Conservation (phyloP, 2,888 invertebrate genomes). For the Orthonevra nobilis region DNA sequence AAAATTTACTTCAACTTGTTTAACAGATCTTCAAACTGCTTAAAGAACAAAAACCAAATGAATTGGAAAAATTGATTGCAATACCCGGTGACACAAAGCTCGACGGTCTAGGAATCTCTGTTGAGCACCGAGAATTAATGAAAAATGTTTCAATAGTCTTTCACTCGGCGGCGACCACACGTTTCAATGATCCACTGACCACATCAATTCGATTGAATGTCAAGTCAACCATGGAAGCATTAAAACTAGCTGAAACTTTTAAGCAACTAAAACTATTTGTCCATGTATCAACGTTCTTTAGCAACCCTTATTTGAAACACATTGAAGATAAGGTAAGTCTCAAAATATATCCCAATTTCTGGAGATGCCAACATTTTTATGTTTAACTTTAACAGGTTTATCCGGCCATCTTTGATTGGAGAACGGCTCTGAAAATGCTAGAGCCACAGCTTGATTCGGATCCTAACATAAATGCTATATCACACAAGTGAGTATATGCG, state of each 20-base stretch:
- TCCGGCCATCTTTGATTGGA: slow-evolving; percentile 76
- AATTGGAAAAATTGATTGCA: slow-evolving; percentile 73
- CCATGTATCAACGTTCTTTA: slow-evolving; percentile 93
- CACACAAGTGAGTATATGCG: slow-evolving; percentile 73
- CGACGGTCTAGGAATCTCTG: slow-evolving; percentile 74
- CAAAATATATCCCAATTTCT: too few species aligned
- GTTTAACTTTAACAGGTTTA: slow-evolving; percentile 74
- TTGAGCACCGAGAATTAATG: slow-evolving; percentile 28
- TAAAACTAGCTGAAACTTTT: slow-evolving; percentile 83
- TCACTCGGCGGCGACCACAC: slow-evolving; percentile 90
- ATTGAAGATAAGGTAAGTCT: slow-evolving; percentile 85
- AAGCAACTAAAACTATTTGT: slow-evolving; percentile 83
- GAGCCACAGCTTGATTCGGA: slow-evolving; percentile 67
- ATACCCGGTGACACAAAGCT: slow-evolving; percentile 75
- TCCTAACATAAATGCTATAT: slow-evolving; percentile 73
- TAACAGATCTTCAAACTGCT: slow-evolving; percentile 75
- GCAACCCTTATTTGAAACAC: slow-evolving; percentile 87
- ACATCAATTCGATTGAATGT: slow-evolving; percentile 84
- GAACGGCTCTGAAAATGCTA: slow-evolving; percentile 72
- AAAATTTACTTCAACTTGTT: too few species aligned
- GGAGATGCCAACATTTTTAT: too few species aligned
- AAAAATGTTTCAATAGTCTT: slow-evolving; percentile 85
- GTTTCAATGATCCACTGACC: slow-evolving; percentile 89
- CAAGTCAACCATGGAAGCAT: slow-evolving; percentile 83
- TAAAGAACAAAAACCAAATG: slow-evolving; percentile 72